Evolutionary conservation across 2,113 vertebrate species (phyloP), one percentile per base, ranked within the genome.

Genomic region (Ursus arctos): DNA sequence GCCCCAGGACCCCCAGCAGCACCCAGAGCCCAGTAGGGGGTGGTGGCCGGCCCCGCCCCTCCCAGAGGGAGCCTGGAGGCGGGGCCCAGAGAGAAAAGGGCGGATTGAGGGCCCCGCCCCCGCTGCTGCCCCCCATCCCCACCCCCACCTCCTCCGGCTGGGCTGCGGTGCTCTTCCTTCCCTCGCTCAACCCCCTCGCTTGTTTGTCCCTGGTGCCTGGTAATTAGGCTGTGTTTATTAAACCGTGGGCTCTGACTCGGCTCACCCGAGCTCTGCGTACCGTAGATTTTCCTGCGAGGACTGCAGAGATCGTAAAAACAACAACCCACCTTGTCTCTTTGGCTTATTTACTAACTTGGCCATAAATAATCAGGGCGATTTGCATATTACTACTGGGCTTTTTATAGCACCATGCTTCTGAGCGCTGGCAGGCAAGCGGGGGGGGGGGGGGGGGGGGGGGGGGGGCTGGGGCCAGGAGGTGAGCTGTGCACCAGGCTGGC

Each of bases 361-460:
- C 96, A 97, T 97, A 98, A 98, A 98, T 98, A 98, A 98, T 95
- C 95, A 74, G 71, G 36, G 63, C 3, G 13, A 97, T 96, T 97
- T 97, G 95, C 97, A 97, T 97, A 96, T 96, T 95, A 97, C 96
- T 98, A 96, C 86, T 71, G 76, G 95, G 95, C 95, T 98, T 97
- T 98, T 97, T 97, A 97, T 97, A 97, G 96, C 93, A 63, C 31
- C 81, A 86, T 97, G 93, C 96, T 91, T 93, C 93, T 65, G 91
- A 97, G 67, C 2, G 0, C 71, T 19, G 59, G 91, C 81, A 97
- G 72, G 59, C 80, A 40, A 22, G n/a, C 61, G 7, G 13, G 43
- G 8, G 9, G 77, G 36, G 43, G 7, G 13, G 43, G 7, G 13
- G 43, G 7, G 11, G 43, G 7, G 13, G 43, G n/a, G 55, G 7